These are phyloP conservation scores for Pedionomus torquatus DNA, from an alignment of 2,113 vertebrate species.

Conservation along the genomic window DNA sequence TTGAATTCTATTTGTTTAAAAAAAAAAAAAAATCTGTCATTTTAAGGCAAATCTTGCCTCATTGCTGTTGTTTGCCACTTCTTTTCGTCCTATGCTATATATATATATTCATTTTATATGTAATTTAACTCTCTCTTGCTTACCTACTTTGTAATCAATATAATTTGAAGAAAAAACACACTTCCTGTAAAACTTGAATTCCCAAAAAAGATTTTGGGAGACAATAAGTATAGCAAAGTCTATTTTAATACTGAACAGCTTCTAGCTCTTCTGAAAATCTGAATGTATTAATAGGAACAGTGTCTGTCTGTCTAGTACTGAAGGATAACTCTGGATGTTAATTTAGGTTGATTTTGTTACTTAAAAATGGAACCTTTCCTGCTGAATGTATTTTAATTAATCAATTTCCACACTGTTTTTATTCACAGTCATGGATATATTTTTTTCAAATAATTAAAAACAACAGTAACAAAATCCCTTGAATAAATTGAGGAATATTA, in stretches of 20 bases:
- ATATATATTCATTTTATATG: neutral
- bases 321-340: neutral
- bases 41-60: neutral
- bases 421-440: neutral
- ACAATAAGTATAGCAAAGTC: fast-evolving
- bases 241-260: neutral
- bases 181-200: neutral
- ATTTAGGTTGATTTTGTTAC: neutral
- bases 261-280: neutral
- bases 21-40: neutral
- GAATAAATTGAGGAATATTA: neutral
- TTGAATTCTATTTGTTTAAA: neutral
- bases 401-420: neutral
- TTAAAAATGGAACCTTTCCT: neutral
- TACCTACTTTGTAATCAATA: neutral
- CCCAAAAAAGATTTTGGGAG: neutral
- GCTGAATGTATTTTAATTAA: neutral
- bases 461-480: neutral
- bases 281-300: neutral
- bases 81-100: neutral
- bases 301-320: neutral
- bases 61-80: neutral
- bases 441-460: neutral
- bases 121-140: neutral
- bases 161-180: neutral